These are phyloP conservation scores for Nothocercus julius DNA, from an alignment of 2,113 vertebrate species.

Conservation along the genomic window DNA sequence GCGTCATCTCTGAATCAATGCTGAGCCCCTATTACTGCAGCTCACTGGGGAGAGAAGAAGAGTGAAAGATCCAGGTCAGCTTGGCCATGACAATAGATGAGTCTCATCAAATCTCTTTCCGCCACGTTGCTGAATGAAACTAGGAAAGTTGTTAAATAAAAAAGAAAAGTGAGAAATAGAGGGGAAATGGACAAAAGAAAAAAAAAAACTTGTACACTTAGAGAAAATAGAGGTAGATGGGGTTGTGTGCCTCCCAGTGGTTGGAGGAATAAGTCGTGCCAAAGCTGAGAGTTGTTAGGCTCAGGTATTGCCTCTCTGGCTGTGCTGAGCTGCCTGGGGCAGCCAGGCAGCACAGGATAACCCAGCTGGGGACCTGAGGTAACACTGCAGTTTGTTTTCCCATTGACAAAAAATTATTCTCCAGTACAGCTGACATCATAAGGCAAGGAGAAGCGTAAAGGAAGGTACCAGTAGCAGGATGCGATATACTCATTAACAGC, in stretches of 20 bases:
- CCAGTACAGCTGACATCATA: neutral
- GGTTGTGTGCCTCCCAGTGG: neutral
- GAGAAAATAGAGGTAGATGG: neutral
- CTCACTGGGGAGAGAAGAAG: constrained; percentile 53
- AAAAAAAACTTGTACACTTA: neutral
- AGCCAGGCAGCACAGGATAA: neutral
- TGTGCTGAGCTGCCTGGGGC: neutral
- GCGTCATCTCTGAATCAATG: constrained; percentile 72
- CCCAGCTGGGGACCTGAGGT: neutral
- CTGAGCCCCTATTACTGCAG: constrained; percentile 74
- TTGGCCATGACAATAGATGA: constrained; percentile 53
- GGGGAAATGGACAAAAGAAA: neutral
- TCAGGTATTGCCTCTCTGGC: neutral
- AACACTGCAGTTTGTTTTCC: neutral
- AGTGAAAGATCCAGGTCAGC: constrained; percentile 66
- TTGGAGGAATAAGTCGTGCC: neutral
- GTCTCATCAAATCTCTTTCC: constrained; percentile 70
- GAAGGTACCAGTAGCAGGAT: neutral
- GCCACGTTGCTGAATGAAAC: constrained; percentile 67
- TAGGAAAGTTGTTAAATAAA: constrained; percentile 52
- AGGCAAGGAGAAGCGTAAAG: neutral
- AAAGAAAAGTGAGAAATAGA: neutral
- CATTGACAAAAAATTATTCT: neutral
- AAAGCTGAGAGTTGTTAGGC: neutral
- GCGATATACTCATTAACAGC: neutral